Percentiles rank a stretch among this genome's conserved stretches.
Conservation (phyloP, 2,113 vertebrate species). For the Pluvialis apricaria region DNA sequence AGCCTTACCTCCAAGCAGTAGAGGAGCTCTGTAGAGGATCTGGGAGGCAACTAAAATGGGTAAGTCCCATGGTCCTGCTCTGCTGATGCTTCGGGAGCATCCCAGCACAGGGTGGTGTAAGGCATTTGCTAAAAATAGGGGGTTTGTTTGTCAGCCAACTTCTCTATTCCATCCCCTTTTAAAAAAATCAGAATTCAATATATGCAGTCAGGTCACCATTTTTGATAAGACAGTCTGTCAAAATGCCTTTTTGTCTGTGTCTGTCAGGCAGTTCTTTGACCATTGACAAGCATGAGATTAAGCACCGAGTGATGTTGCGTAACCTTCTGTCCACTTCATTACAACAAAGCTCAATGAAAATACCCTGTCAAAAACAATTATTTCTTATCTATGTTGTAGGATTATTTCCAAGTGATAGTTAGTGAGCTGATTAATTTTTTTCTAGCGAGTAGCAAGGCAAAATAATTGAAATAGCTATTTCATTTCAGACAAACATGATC, state of each 20-base stretch:
- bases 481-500: not conserved
- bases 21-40: not conserved
- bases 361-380: not conserved
- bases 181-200: not conserved
- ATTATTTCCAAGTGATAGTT: slow-evolving; percentile 18
- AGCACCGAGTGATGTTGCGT: not conserved
- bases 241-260: not conserved
- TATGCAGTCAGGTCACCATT: not conserved
- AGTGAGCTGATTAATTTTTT: not conserved
- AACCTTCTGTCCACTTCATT: not conserved
- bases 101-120: not conserved
- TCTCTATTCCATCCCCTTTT: not conserved
- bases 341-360: not conserved
- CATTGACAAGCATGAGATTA: not conserved
- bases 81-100: not conserved
- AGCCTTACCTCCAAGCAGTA: no score
- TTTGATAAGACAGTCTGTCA: not conserved
- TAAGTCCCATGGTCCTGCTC: not conserved
- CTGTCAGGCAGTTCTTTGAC: not conserved
- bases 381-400: slow-evolving; percentile 2
- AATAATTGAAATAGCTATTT: slow-evolving; percentile 43
- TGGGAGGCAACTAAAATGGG: not conserved
- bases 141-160: not conserved
- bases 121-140: not conserved
- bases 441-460: not conserved